Evolutionary conservation across 2,888 invertebrate genomes (phyloP), one percentile per base, ranked within the genome.

Genomic region (Dicranocentrus wangi): DNA sequence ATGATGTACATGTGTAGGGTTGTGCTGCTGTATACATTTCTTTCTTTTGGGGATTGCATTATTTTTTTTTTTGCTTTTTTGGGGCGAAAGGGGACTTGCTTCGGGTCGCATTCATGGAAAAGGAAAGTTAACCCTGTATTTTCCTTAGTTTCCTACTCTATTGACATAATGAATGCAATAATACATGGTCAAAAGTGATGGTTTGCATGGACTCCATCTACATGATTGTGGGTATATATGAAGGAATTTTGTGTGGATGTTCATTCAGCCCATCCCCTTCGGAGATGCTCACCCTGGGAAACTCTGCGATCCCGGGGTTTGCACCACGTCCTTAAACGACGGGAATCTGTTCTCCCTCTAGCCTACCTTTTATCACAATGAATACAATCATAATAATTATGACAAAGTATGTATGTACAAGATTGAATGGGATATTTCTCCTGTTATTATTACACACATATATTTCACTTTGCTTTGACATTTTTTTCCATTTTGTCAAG

Each of bases 391-490:
- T 47, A 21, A 65, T 73, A 73, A 65, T 73, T 63, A 73, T 76
- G 69, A 76, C 69, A 68, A 43, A 63, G 43, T 51, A 19, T 51
- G 51, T 68, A 21, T 51, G 51, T 68, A 21, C 27, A 70, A 10
- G 32, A 70, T 53, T 63, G 71, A 72, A 72, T 72, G 47, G 28
- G 28, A 17, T 51, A 73, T 47, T 32, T 7, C 32, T 32, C 32
- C 5, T 32, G n/a, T n/a, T n/a, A 32, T 32, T 3, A 32, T 32
- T 51, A 51, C 51, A 51, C 19, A 47, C 8, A 39, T 39, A 39
- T 39, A 13, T 39, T 39, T 65, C 66, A 76, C 60, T 69, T 76
- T 76, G 76, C 76, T 76, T 76, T 76, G 76, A 76, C 76, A 76
- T 68, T 76, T 75, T 75, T 68, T 76, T 47, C 13, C 28, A 53